Conservation (phyloP, 2,113 vertebrate genomes). For the Callocephalon fimbriatum region DNA sequence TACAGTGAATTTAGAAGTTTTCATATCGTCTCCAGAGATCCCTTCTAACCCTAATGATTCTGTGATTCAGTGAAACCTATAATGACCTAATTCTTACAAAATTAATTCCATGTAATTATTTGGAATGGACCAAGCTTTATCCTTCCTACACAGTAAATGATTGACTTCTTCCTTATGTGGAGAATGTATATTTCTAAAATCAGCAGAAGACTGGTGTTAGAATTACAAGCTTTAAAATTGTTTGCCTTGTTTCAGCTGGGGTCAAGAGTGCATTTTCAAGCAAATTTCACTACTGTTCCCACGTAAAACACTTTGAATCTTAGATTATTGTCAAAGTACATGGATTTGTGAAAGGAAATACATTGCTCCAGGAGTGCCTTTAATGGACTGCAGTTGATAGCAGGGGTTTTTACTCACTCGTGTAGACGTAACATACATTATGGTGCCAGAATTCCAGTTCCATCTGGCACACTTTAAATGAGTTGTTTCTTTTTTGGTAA, state of each 20-base stretch:
- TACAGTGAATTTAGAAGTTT: no score
- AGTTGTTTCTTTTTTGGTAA: rapidly evolving
- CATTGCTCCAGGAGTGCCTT: not conserved
- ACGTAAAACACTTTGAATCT: not conserved
- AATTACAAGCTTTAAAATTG: not conserved
- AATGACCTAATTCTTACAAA: not conserved
- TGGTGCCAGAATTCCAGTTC: not conserved
- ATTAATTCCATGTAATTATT: not conserved
- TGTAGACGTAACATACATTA: rapidly evolving
- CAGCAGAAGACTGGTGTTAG: not conserved
- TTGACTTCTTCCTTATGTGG: rapidly evolving
- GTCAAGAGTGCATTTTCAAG: not conserved
- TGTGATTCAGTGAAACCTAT: not conserved
- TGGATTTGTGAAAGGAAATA: not conserved
- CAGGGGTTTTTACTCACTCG: not conserved
- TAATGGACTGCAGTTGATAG: not conserved
- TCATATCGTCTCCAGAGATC: not conserved
- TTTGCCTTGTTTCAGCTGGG: not conserved
- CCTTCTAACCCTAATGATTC: not conserved
- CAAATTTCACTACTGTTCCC: not conserved
- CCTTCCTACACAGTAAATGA: not conserved
- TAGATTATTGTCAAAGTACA: not conserved
- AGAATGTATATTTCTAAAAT: not conserved
- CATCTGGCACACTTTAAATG: not conserved
- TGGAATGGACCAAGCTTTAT: not conserved